Percentiles rank a stretch among this genome's conserved stretches.
Conservation (phyloP, 2,888 invertebrate species). For the Smittia aterrima region DNA sequence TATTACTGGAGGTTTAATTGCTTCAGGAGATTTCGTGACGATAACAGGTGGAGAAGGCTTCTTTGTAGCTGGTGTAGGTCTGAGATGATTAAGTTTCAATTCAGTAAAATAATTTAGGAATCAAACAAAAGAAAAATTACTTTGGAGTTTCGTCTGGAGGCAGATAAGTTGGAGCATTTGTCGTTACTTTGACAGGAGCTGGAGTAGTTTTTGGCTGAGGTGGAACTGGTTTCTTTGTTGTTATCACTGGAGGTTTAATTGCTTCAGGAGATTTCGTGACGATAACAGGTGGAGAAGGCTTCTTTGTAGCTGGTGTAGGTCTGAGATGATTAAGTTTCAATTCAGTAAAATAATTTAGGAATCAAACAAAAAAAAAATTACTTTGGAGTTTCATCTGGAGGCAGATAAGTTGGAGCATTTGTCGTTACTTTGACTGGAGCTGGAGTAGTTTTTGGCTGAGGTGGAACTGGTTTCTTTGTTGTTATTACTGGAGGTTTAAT, state of each 20-base stretch:
- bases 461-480: neutral
- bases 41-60: no score
- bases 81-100: no score
- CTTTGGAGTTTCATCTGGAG: neutral
- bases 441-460: no score
- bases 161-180: conserved; percentile 2
- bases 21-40: neutral
- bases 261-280: neutral
- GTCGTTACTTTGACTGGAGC: neutral
- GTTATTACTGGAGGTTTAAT: neutral
- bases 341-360: no score
- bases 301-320: no score
- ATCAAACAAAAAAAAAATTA: no score
- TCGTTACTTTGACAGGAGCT: neutral
- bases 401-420: conserved; percentile 2
- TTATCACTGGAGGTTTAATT: neutral
- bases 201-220: no score
- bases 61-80: no score
- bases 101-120: no score
- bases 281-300: neutral
- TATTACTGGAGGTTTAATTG: neutral
- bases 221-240: neutral
- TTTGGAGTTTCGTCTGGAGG: neutral
- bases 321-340: no score
- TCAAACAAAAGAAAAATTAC: no score